Evolutionary conservation across 2,888 invertebrate species (phyloP).

Genomic region (Zeuzera pyrina): DNA sequence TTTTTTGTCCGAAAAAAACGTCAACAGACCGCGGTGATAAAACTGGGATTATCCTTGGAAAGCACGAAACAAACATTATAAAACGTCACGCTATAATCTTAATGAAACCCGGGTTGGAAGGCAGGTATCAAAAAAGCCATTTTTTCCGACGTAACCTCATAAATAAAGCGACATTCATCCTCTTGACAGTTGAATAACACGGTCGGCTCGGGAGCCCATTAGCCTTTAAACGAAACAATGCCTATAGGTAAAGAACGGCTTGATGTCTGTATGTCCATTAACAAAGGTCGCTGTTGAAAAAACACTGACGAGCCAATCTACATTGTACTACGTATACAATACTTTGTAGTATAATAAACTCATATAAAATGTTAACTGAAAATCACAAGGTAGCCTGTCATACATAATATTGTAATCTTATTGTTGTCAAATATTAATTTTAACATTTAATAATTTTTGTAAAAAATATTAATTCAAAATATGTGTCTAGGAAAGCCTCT

Average conservation of each 20-base stretch:
- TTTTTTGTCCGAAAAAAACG: background rate
- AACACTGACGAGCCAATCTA: too few species aligned
- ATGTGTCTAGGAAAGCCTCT: too few species aligned
- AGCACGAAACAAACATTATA: constrained; percentile 20
- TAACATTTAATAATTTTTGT: too few species aligned
- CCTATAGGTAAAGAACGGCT: constrained; percentile 28
- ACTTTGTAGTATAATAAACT: too few species aligned
- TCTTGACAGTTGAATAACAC: constrained; percentile 64
- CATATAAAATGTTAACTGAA: too few species aligned
- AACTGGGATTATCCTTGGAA: constrained; percentile 28
- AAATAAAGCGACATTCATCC: constrained; percentile 64
- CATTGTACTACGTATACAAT: too few species aligned
- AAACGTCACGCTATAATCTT: constrained; percentile 26
- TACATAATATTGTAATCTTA: too few species aligned
- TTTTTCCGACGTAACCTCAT: constrained; percentile 41
- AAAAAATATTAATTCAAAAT: too few species aligned
- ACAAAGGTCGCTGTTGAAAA: constrained; percentile 30
- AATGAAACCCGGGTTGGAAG: constrained; percentile 16
- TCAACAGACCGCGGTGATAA: constrained; percentile 24
- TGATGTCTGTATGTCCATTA: constrained; percentile 38
- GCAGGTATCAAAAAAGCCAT: constrained; percentile 13
- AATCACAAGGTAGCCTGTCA: too few species aligned
- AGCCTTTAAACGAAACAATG: constrained; percentile 62
- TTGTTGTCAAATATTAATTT: too few species aligned
- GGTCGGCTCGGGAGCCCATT: constrained; percentile 46